Conservation (phyloP, 2,888 invertebrate species). For the Amphipoea oculea region DNA sequence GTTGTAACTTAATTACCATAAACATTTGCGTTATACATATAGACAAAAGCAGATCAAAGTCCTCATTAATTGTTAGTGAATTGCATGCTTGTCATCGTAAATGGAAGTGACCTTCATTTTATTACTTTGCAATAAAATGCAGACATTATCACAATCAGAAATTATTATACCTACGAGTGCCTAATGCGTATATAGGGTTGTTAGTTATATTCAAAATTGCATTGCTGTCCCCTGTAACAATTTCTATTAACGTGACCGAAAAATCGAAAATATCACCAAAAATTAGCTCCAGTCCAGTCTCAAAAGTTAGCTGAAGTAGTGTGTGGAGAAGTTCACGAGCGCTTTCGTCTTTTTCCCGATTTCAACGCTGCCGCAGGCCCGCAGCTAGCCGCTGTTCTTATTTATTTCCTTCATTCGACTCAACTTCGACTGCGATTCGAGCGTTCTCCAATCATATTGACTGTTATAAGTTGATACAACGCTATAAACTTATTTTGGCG, state of each 20-base stretch:
- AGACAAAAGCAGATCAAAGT: conserved; percentile 58
- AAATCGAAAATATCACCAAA: background rate
- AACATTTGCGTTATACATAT: conserved; percentile 20
- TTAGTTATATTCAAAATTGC: background rate
- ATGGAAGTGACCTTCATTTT: conserved; percentile 69
- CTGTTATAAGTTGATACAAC: background rate
- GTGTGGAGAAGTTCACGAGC: background rate
- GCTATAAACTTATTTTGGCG: background rate
- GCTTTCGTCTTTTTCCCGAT: background rate
- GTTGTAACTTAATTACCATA: conserved; percentile 15
- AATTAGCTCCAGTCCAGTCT: no score
- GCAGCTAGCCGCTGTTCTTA: background rate
- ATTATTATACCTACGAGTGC: background rate
- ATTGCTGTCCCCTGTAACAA: background rate
- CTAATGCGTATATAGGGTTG: background rate
- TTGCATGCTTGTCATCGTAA: conserved; percentile 63
- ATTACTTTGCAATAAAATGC: conserved; percentile 55
- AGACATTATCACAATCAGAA: conserved; percentile 32
- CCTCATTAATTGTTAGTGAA: conserved; percentile 58
- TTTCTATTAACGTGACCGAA: background rate
- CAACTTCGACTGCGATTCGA: background rate
- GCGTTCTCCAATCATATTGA: background rate
- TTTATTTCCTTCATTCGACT: background rate
- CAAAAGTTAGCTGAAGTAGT: background rate
- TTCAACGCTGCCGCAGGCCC: background rate